A percentile compares a stretch with the other conserved stretches of the same genome.
These are phyloP conservation scores for Chrysolina oricalcia DNA, from an alignment of 2,888 invertebrate genomes.

Conservation along the genomic window DNA sequence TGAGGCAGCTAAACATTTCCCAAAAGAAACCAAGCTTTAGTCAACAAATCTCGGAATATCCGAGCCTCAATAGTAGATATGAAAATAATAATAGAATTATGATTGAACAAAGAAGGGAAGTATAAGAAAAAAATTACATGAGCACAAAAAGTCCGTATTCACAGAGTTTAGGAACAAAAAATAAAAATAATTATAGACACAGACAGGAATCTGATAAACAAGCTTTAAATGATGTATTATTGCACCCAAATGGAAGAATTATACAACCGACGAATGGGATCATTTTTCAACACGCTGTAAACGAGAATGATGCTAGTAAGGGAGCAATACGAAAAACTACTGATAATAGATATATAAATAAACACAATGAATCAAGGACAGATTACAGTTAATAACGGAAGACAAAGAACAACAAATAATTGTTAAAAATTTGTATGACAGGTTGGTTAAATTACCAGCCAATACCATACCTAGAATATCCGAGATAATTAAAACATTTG, in stretches of 20 bases:
- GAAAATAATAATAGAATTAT: not conserved
- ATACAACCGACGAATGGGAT: not conserved
- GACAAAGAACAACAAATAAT: not conserved
- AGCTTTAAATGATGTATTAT: not conserved
- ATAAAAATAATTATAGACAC: not conserved
- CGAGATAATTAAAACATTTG: not conserved
- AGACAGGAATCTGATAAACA: not conserved
- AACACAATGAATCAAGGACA: not conserved
- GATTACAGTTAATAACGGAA: not conserved
- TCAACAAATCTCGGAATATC: not conserved
- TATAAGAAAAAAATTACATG: not conserved
- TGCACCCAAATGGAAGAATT: not conserved
- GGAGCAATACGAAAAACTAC: not conserved
- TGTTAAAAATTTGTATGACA: not conserved
- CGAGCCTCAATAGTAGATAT: not conserved
- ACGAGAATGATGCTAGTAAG: not conserved
- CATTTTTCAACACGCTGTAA: not conserved
- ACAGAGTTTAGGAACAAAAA: not conserved
- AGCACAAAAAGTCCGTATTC: not conserved
- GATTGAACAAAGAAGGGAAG: not conserved
- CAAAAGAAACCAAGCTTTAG: not conserved
- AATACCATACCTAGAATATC: not conserved
- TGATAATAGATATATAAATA: not conserved
- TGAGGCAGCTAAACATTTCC: conserved; percentile 11
- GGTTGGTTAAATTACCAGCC: not conserved